Percentiles rank a stretch among this genome's conserved stretches.
phyloP scores from a whole-genome alignment of 92 coral and sea anemone genomes.

The Epizoanthus stellaris region DNA sequence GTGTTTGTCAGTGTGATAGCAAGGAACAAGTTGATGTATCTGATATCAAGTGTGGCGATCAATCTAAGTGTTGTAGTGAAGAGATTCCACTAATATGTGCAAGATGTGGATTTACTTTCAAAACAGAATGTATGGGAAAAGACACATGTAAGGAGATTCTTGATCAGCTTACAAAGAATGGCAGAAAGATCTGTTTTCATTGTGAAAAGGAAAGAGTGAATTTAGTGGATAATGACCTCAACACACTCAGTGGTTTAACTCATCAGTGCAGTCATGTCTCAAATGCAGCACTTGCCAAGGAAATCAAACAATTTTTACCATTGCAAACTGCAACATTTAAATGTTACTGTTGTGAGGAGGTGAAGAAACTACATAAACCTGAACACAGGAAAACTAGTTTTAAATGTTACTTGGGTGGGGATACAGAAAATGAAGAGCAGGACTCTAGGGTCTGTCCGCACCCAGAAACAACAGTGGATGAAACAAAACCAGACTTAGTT shows the following conservation, averaged over 20 bases:
- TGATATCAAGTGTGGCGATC: constrained; percentile 1
- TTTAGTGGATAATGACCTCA: background rate
- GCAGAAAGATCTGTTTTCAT: constrained; percentile 6
- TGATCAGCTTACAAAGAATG: constrained; percentile 5
- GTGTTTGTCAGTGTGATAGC: constrained; percentile 19
- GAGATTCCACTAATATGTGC: constrained; percentile 22
- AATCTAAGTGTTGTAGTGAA: constrained; percentile 1
- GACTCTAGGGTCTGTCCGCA: background rate
- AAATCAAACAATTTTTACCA: constrained; percentile 64
- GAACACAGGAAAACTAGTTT: constrained; percentile 8
- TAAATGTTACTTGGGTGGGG: constrained; percentile 10
- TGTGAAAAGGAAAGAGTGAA: constrained; percentile 46
- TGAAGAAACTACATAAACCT: background rate
- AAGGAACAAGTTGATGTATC: constrained; percentile 34
- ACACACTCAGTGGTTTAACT: constrained; percentile 5
- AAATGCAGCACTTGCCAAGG: constrained; percentile 45
- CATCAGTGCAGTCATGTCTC: constrained; percentile 3
- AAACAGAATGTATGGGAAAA: constrained; percentile 25
- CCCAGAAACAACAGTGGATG: background rate
- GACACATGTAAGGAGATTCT: background rate
- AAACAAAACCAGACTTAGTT: background rate
- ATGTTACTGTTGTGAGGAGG: constrained; percentile 77
- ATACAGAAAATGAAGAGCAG: background rate
- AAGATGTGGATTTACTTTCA: constrained; percentile 16
- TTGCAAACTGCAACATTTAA: constrained; percentile 63